Conservation (phyloP, 1,140 invertebrate genomes). For the Limonius californicus region DNA sequence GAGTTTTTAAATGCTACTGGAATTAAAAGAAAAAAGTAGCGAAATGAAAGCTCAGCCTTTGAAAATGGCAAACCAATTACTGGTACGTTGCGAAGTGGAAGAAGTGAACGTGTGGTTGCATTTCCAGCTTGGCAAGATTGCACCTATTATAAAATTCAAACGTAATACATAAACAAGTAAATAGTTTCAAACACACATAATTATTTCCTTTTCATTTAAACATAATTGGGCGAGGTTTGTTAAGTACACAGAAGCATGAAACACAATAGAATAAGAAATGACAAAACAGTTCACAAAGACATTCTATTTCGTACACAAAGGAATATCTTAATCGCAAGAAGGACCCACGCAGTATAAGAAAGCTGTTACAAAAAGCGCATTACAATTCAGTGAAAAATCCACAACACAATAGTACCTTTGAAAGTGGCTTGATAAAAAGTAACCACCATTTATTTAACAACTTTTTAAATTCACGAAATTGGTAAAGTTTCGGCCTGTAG, state of each 20-base stretch:
- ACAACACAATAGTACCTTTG: conserved; percentile 2
- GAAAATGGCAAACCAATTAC: too few species aligned
- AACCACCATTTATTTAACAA: conserved; percentile 9
- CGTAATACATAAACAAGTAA: too few species aligned
- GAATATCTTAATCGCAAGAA: conserved; percentile 1
- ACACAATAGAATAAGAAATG: conserved; percentile 9
- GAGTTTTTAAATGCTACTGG: too few species aligned
- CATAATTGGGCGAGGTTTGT: background rate
- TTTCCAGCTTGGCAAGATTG: too few species aligned
- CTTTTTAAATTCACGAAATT: background rate
- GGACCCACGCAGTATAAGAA: conserved; percentile 4
- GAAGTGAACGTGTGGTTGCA: too few species aligned
- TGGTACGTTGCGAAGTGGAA: too few species aligned
- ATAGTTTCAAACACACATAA: background rate
- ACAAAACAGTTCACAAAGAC: conserved; percentile 6
- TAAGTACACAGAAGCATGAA: background rate
- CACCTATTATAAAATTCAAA: too few species aligned
- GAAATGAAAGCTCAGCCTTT: too few species aligned
- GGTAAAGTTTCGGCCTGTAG: background rate
- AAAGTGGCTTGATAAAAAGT: conserved; percentile 2
- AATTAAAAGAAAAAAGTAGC: too few species aligned
- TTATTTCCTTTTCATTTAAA: conserved; percentile 3
- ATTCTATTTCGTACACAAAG: conserved; percentile 9
- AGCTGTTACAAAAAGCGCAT: conserved; percentile 4
- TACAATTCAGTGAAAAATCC: conserved; percentile 4